A percentile compares a stretch with the other conserved stretches of the same genome.
These are phyloP conservation scores for Paradisaea rubra DNA, from an alignment of 2,113 vertebrate species.

Conservation along the genomic window DNA sequence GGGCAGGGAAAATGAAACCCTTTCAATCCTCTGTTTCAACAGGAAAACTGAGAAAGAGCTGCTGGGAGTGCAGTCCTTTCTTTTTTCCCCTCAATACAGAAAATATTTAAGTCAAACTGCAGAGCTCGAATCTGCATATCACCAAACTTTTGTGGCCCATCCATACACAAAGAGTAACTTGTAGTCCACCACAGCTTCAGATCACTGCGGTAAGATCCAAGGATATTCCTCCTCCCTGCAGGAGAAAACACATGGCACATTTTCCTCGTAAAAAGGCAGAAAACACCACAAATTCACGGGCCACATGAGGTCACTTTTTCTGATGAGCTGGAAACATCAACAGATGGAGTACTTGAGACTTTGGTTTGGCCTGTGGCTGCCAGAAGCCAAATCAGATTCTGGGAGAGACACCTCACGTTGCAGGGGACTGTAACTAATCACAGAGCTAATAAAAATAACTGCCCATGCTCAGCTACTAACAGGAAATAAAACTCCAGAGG, in stretches of 20 bases:
- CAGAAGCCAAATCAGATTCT: not conserved
- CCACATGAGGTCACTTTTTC: not conserved
- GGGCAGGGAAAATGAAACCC: not conserved
- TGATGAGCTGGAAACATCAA: not conserved
- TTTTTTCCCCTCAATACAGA: fast-evolving
- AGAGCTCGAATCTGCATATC: not conserved
- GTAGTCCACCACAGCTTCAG: not conserved
- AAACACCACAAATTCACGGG: not conserved
- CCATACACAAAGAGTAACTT: not conserved
- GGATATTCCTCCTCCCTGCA: not conserved
- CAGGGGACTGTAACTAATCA: not conserved
- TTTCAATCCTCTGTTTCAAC: not conserved
- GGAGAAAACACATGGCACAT: fast-evolving
- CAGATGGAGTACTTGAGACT: not conserved
- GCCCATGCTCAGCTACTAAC: not conserved
- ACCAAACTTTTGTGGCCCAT: not conserved
- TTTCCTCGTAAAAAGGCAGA: not conserved
- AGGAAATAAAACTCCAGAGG: not conserved
- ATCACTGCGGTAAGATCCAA: fast-evolving
- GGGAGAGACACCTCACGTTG: not conserved
- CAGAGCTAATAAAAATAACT: not conserved
- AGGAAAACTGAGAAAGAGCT: not conserved
- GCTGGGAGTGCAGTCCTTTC: not conserved
- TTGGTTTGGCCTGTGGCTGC: not conserved
- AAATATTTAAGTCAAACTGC: not conserved